A percentile compares a stretch with the other conserved stretches of the same genome.
These are phyloP conservation scores for Notechis scutatus DNA, from an alignment of 2,113 vertebrate species.

Conservation along the genomic window DNA sequence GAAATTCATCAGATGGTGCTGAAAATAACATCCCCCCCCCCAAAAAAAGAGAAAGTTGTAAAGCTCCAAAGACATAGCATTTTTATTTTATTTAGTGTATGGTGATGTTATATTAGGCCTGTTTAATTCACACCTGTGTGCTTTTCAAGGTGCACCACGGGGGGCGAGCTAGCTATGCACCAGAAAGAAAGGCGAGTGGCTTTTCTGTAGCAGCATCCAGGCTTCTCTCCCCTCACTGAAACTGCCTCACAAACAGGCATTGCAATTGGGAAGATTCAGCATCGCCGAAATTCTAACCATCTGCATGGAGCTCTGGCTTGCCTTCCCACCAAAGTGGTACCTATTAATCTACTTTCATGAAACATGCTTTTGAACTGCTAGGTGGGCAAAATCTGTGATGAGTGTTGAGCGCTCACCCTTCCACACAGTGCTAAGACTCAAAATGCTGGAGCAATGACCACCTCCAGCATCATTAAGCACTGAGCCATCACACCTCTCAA, in stretches of 20 bases:
- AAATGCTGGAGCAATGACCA: not conserved
- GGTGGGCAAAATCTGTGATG: not conserved
- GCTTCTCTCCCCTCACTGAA: not conserved
- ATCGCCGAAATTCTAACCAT: not conserved
- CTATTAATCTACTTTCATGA: not conserved
- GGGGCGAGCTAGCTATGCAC: not conserved
- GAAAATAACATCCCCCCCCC: no score
- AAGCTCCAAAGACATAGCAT: not conserved
- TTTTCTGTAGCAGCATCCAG: not conserved
- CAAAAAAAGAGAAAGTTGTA: not conserved
- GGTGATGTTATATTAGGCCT: not conserved
- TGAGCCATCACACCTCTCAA: not conserved
- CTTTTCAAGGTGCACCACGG: not conserved
- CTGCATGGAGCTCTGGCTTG: not conserved
- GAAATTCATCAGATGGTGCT: not conserved
- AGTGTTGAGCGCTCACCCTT: not conserved
- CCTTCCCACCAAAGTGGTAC: not conserved
- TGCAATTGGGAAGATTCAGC: not conserved
- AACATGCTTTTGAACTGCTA: not conserved
- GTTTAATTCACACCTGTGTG: not conserved
- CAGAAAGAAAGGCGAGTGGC: not conserved
- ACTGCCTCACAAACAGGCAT: not conserved
- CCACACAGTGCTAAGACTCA: not conserved
- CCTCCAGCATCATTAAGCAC: not conserved
- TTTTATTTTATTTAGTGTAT: not conserved